Evolutionary conservation across 2,888 invertebrate species (phyloP).

Genomic region (Drosophila meridionalis): DNA sequence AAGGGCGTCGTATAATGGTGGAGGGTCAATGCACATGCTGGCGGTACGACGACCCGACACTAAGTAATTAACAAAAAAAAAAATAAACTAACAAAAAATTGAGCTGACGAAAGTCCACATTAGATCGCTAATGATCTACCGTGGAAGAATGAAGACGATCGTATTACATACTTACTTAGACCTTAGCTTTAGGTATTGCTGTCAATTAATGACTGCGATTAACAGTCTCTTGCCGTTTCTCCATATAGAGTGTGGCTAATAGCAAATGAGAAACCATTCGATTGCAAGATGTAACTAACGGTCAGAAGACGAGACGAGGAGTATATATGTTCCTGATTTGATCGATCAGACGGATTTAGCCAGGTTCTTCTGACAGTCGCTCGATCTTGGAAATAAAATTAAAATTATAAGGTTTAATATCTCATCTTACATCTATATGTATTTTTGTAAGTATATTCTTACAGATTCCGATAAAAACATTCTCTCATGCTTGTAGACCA

Average conservation of each 20-base stretch:
- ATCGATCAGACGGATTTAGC: neutral
- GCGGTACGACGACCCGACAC: slow-evolving; percentile 46
- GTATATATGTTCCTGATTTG: neutral
- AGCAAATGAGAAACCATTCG: neutral
- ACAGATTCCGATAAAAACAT: neutral
- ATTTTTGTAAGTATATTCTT: too few relatives aligned
- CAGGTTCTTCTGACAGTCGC: neutral
- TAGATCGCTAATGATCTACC: slow-evolving; percentile 35
- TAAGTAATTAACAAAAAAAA: slow-evolving; percentile 45
- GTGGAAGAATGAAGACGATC: slow-evolving; percentile 6
- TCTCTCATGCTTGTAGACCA: neutral
- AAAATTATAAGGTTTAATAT: too few relatives aligned
- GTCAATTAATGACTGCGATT: slow-evolving; percentile 36
- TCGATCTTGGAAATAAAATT: too few relatives aligned
- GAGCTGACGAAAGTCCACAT: slow-evolving; percentile 25
- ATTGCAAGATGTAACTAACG: neutral
- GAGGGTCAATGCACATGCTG: slow-evolving; percentile 58
- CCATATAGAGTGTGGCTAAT: neutral
- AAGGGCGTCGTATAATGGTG: slow-evolving; percentile 36
- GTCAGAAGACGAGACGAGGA: neutral
- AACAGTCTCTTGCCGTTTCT: slow-evolving; percentile 4
- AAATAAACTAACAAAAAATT: slow-evolving; percentile 12
- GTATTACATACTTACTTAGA: slow-evolving; percentile 17
- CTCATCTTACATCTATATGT: too few relatives aligned
- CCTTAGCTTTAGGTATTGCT: slow-evolving; percentile 14